Conservation (phyloP, 2,113 vertebrate genomes). For the Notarius quadriscutis region DNA sequence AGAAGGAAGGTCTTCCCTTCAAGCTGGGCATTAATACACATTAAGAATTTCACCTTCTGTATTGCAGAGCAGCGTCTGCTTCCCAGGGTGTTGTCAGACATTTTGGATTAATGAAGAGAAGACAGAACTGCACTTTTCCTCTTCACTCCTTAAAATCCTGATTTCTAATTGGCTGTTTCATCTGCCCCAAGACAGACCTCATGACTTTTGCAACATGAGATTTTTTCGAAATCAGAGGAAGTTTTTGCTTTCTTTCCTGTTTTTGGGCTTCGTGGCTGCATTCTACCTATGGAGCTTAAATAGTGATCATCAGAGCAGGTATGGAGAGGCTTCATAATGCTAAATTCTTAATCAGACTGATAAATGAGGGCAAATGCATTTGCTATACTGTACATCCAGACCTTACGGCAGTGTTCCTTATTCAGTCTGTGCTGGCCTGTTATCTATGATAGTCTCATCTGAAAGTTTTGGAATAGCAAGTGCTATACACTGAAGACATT, state of each 20-base stretch:
- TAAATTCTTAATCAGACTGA: neutral
- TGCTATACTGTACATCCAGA: neutral
- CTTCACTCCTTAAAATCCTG: neutral
- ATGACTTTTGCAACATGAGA: neutral
- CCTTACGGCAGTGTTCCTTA: neutral
- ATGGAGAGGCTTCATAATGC: conserved; percentile 10
- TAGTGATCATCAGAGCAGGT: neutral
- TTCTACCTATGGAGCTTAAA: neutral
- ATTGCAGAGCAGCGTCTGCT: neutral
- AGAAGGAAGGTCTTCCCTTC: too few species aligned
- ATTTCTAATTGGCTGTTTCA: neutral
- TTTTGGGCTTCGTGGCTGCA: neutral
- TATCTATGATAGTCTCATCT: neutral
- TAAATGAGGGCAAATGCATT: neutral
- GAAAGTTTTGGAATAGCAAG: neutral
- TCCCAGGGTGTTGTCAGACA: neutral
- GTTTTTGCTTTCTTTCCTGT: neutral
- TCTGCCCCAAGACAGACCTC: neutral
- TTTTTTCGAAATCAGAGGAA: neutral
- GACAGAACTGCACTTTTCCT: neutral
- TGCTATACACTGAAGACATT: neutral
- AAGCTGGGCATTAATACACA: neutral
- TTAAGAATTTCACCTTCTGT: neutral
- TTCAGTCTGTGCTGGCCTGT: neutral
- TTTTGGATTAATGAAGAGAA: neutral